phyloP scores from a whole-genome alignment of 2,888 invertebrate genomes.

The Eristalinus sepulchralis region DNA sequence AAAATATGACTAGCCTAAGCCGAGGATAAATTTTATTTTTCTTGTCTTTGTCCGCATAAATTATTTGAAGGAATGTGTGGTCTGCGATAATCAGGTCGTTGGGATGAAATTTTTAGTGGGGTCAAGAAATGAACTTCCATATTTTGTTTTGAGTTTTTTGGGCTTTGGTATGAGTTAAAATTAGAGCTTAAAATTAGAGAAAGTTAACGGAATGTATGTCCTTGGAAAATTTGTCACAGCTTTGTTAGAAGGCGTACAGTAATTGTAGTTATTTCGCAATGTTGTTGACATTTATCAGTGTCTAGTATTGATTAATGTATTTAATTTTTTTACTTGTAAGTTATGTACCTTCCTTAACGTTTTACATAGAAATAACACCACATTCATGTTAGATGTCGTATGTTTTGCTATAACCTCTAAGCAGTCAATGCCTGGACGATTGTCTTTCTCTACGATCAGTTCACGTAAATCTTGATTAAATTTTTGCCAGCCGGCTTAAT shows the following conservation, averaged over 20 bases:
- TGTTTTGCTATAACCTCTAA: too few species aligned
- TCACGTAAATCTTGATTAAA: not conserved
- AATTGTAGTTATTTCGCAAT: not conserved
- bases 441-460: not conserved
- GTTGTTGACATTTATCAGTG: too few species aligned
- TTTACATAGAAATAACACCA: too few species aligned
- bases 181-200: too few species aligned
- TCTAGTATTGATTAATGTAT: too few species aligned
- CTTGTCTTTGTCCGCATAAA: not conserved
- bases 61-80: constrained; percentile 5
- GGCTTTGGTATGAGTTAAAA: too few species aligned
- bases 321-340: too few species aligned
- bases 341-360: too few species aligned
- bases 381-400: too few species aligned
- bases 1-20: not conserved
- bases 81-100: constrained; percentile 20
- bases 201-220: too few species aligned
- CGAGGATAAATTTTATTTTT: not conserved
- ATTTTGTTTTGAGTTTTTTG: not conserved
- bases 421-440: not conserved
- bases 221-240: too few species aligned
- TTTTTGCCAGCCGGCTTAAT: not conserved
- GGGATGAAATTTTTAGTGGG: not conserved
- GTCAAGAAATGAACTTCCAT: not conserved
- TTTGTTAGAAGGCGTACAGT: too few species aligned